phyloP scores from a whole-genome alignment of 2,113 vertebrate species.

The Alligator sinensis region DNA sequence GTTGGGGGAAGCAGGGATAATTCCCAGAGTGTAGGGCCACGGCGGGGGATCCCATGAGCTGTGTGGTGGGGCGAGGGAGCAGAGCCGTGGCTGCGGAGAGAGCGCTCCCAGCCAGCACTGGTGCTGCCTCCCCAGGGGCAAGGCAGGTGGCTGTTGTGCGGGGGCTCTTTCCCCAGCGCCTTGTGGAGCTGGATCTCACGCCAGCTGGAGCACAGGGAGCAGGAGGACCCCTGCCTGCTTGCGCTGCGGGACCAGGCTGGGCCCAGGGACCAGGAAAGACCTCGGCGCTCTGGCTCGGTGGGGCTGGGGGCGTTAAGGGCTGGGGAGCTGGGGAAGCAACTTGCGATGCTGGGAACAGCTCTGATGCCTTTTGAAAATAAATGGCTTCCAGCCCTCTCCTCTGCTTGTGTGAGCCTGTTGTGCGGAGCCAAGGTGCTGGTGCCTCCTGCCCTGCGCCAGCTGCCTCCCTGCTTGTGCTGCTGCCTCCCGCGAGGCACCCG shows the following conservation, averaged over 20 bases:
- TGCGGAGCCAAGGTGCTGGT: not conserved
- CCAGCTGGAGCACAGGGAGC: not conserved
- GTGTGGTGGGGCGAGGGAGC: not conserved
- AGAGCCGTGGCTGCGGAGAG: not conserved
- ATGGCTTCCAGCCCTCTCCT: not conserved
- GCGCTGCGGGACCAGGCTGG: constrained; percentile 5
- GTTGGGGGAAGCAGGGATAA: not conserved
- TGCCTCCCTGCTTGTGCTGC: too few relatives aligned
- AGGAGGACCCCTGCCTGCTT: not conserved
- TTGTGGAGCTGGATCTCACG: not conserved
- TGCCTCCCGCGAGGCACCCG: too few relatives aligned
- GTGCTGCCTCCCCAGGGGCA: not conserved
- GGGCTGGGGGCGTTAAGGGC: not conserved
- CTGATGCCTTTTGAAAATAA: not conserved
- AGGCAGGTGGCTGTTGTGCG: not conserved
- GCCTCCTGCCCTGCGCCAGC: not conserved
- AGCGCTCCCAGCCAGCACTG: not conserved
- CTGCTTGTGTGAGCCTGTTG: not conserved
- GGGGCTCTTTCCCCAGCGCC: not conserved
- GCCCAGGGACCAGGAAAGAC: not conserved
- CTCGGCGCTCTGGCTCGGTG: not conserved
- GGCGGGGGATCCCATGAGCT: too few relatives aligned
- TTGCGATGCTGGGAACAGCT: not conserved
- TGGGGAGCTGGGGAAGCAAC: not conserved
- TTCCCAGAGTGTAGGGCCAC: too few relatives aligned